Evolutionary conservation across 2,888 invertebrate genomes (phyloP).

Genomic region (Dolichomitus sp.): DNA sequence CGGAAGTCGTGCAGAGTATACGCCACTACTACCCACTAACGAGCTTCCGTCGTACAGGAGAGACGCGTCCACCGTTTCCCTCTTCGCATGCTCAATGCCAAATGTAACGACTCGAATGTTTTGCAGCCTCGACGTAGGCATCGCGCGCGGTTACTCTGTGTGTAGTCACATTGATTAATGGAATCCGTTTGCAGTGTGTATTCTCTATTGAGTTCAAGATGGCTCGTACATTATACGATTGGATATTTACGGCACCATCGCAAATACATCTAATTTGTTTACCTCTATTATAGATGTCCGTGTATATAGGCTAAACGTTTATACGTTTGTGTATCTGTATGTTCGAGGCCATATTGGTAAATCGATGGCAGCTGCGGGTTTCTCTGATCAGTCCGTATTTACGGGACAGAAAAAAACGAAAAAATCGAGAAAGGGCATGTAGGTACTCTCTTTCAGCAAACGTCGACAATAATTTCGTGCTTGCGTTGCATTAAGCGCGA

Average conservation of each 20-base stretch:
- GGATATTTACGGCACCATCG: constrained; percentile 13
- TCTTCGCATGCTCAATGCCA: constrained; percentile 45
- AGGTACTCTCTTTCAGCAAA: constrained; percentile 57
- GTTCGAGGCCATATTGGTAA: constrained; percentile 48
- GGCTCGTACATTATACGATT: constrained; percentile 16
- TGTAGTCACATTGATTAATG: constrained; percentile 61
- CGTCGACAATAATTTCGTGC: constrained; percentile 58
- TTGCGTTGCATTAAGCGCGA: constrained; percentile 47
- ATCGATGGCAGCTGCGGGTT: constrained; percentile 49
- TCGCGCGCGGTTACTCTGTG: neutral
- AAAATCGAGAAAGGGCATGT: constrained; percentile 49
- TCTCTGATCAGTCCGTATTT: constrained; percentile 35
- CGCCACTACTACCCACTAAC: constrained; percentile 61
- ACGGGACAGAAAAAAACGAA: constrained; percentile 24
- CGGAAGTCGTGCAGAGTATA: constrained; percentile 72
- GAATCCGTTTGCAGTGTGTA: constrained; percentile 12
- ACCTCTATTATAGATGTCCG: constrained; percentile 22
- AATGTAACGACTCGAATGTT: constrained; percentile 40
- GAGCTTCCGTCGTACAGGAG: constrained; percentile 67
- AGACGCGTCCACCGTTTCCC: constrained; percentile 42
- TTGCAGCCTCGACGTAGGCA: neutral
- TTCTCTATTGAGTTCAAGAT: constrained; percentile 21
- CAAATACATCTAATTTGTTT: constrained; percentile 54
- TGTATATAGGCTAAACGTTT: constrained; percentile 16
- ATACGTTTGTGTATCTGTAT: neutral